These are phyloP conservation scores for Liparis tanakae DNA, from an alignment of 2,797 vertebrate species.

Conservation along the genomic window DNA sequence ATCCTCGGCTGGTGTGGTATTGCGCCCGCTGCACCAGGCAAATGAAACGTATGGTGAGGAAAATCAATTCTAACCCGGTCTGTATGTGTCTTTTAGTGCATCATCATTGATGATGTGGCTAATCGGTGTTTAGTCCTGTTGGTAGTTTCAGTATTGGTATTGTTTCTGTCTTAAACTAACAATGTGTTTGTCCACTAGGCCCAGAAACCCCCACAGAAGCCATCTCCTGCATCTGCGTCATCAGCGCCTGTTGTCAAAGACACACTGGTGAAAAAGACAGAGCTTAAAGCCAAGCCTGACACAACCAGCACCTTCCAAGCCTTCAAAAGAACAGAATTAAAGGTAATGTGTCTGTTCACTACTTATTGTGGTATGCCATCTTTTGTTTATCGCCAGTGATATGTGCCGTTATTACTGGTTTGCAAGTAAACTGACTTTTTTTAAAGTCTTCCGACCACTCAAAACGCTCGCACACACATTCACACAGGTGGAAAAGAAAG, in stretches of 20 bases:
- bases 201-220: conserved; percentile 95
- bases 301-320: conserved; percentile 91
- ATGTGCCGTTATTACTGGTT: background rate
- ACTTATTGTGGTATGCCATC: background rate
- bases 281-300: conserved; percentile 92
- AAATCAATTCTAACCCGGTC: background rate
- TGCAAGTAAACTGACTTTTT: background rate
- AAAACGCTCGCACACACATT: background rate
- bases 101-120: background rate
- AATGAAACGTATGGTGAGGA: conserved; percentile 97
- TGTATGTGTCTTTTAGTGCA: background rate
- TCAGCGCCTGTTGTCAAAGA: conserved; percentile 93
- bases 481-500: background rate
- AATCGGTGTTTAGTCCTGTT: background rate
- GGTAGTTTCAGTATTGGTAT: background rate
- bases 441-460: background rate
- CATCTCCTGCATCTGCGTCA: conserved; percentile 87
- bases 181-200: conserved; percentile 80
- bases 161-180: background rate
- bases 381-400: background rate
- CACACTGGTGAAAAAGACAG: conserved; percentile 92
- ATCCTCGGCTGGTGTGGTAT: conserved; percentile 98
- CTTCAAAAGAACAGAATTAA: conserved; percentile 97
- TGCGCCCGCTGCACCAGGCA: conserved; percentile 97
- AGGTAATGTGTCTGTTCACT: conserved; percentile 81